These are phyloP conservation scores for Megaustenia siamemsis DNA, from an alignment of 2,888 invertebrate species.

Conservation along the genomic window DNA sequence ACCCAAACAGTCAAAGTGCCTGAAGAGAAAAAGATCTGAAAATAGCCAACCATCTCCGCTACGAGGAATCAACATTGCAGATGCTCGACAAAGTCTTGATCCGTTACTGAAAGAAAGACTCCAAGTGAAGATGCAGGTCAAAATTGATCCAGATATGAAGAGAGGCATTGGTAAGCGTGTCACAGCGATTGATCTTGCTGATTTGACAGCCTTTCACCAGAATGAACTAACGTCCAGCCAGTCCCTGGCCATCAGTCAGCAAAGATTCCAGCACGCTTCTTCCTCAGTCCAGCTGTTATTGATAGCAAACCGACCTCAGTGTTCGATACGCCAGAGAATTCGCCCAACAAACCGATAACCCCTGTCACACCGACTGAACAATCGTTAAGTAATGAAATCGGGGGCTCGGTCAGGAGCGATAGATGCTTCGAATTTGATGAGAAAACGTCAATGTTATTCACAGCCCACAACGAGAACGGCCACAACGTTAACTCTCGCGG, in stretches of 20 bases:
- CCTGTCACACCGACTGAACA: slow-evolving; percentile 37
- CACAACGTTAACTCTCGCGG: neutral
- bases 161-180: slow-evolving; percentile 45
- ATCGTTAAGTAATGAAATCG: neutral
- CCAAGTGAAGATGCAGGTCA: slow-evolving; percentile 45
- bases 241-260: slow-evolving; percentile 4
- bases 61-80: slow-evolving; percentile 38
- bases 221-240: slow-evolving; percentile 15
- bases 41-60: slow-evolving; percentile 18
- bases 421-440: slow-evolving; percentile 39
- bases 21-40: slow-evolving; percentile 30
- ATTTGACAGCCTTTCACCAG: slow-evolving; percentile 34
- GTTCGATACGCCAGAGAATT: slow-evolving; percentile 51
- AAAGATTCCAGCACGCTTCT: neutral
- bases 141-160: slow-evolving; percentile 49
- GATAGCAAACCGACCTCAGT: slow-evolving; percentile 40
- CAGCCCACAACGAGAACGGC: slow-evolving; percentile 29
- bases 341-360: slow-evolving; percentile 42
- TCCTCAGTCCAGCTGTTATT: slow-evolving; percentile 20
- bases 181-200: slow-evolving; percentile 48
- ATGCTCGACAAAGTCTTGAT: slow-evolving; percentile 31
- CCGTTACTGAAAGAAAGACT: slow-evolving; percentile 36
- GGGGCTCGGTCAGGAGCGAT: neutral
- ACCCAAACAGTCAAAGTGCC: slow-evolving; percentile 29
- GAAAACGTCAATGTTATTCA: slow-evolving; percentile 1